Base-by-base conservation (phyloP, 1,140 invertebrate species). In the Cydia strobilella region DNA sequence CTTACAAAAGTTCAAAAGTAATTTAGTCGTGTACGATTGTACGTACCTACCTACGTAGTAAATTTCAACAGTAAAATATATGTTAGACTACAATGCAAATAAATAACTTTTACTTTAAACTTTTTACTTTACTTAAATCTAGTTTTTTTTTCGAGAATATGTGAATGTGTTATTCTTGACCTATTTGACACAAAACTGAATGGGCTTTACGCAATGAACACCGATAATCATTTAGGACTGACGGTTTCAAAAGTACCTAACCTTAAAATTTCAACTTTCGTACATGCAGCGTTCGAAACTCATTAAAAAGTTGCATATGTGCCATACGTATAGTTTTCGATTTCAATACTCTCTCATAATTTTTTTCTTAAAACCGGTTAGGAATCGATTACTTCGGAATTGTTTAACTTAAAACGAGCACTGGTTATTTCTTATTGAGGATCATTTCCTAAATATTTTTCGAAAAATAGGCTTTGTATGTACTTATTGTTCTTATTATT, bases 181-280 rank as follows among this genome's bases (percentile, higher is more conserved):
- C 65, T 35, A 69, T 69, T 39, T 69, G 12, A 15, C 15, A 31
- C 13, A 12, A 69, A 69, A n/a, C 35, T 69, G 4, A 35, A 39
- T 69, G 31, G 5, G 65, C n/a, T 15, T 69, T 35, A 69, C 27
- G 13, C 65, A 35, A 69, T 35, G 23, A 65, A n/a, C 27, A 39
- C 35, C 6, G 54, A 59, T 66, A 66, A 25, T 35, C 27, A 66
- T 31, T 25, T 66, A 66, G 63, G 59, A 27, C 59, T 51, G 20
- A 18, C 25, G 9, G 1, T 25, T 25, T 25, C 63, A 66, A 66
- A 66, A 66, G 63, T 66, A 66, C 63, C 27, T 69, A 35, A 69
- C 65, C 65, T 69, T 69, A 69, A 69, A 35, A 69, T 69, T 69
- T 69, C 65, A 69, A 69, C 65, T 69, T 69, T 69, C 65, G 18